Base-by-base conservation (phyloP, 2,113 vertebrate species). In the Tricholaema leucomelas region DNA sequence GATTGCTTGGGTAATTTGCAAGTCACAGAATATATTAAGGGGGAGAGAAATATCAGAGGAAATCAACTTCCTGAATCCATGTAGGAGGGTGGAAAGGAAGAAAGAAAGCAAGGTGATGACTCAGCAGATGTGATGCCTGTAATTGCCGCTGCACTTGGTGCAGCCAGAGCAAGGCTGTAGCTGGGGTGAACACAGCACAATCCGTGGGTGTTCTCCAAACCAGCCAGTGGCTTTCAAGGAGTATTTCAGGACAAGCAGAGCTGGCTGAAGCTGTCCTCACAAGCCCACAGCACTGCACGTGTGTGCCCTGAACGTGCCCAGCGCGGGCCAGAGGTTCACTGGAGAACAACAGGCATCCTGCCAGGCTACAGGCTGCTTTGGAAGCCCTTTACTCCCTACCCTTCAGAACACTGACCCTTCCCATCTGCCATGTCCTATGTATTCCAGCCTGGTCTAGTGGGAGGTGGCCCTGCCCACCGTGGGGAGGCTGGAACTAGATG, bases 231-330 rank as follows among this genome's bases (percentile, higher is more conserved):
- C 54, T 81, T n/a, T n/a, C 31, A 5, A 10, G 0, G 9, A 48
- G 3, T 5, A 15, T 35, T 56, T 18, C 23, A 13, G 71, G n/a
- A 7, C 2, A 6, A 35, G 63, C 5, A 2, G 0, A 14, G 33
- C 21, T 2, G 2, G 13, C 2, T 4, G 15, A 24, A 58, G 56
- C 65, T 12, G 12, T 24, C 31, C 40, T 10, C 58, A 5, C 40
- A 11, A 8, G 33, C 56, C 6, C 24, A 18, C 24, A 20, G 12
- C 35, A 17, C 16, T 3, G 4, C 42, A 2, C 0, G 7, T 7
- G 33, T 7, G 2, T 1, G 10, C 40, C 14, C 10, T 16, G 27
- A 1, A 12, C 0, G 4, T 6, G 20, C 18, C 10, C 2, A 5
- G 25, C 16, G 4, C 31, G 16, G 40, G 6, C 23, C 42, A 10